Base-by-base conservation (phyloP, 2,888 invertebrate genomes). In the Epiblema foenella region DNA sequence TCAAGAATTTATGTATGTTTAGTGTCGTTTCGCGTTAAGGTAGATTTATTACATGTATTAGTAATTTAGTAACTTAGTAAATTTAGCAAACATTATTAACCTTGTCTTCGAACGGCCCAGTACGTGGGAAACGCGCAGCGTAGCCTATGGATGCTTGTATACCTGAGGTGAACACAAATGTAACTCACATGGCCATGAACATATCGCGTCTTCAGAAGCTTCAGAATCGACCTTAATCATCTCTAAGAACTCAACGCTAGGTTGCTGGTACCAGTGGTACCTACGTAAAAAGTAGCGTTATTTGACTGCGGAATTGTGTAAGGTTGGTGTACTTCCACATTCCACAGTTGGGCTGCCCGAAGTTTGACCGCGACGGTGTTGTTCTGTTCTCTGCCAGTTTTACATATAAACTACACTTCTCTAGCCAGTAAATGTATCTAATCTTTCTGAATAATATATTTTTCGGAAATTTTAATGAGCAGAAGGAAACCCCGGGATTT, bases 1-100 rank as follows among this genome's bases (percentile, higher is more conserved):
- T 51, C 39, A 52, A 11, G 37, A 63, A 54, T 15, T 20, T 39
- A 39, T 54, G 54, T 9, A 52, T 52, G 18, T 20, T n/a, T 63
- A 9, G 9, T 15, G 39, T 15, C 57, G 17, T 57, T 59, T 42
- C 12, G n/a, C 20, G 10, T 15, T 15, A 15, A 46, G 20, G 24
- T 46, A 5, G 59, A 59, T 60, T n/a, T n/a, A 46, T n/a, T n/a
- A n/a, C n/a, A n/a, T n/a, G n/a, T n/a, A n/a, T n/a, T n/a, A n/a
- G n/a, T n/a, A n/a, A n/a, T 24, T 49, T 11, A 20, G 33, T 58
- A n/a, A 46, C 46, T 24, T 24, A 24, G n/a, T 46, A 46, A 8
- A 8, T 46, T 46, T n/a, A 46, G 5, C 1, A 46, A 46, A 33
- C 33, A 33, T 29, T 29, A 29, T 5, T 42, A 42, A 15, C 42